Base-by-base conservation (phyloP, 2,797 vertebrate genomes). In the Brachymystax lenok region DNA sequence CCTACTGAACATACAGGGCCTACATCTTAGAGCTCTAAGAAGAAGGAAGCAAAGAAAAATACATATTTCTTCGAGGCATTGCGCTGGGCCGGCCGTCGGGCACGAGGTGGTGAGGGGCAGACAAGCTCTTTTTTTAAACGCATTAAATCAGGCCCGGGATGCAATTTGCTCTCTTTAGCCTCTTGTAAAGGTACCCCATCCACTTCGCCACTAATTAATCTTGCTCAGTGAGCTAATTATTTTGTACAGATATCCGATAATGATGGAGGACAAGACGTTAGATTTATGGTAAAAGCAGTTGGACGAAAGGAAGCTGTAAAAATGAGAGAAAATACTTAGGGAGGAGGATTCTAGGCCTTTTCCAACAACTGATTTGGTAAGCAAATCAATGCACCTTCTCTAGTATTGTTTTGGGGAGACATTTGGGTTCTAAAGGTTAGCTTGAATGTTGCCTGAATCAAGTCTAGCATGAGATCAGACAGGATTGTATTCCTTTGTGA, bases 231-330 rank as follows among this genome's bases (percentile, higher is more conserved):
- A 94, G 94, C 94, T 94, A 94, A 95, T 95, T 93, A 95, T 95
- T 95, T 94, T 92, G 92, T 94, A 95, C 94, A 95, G 94, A 94
- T 95, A 94, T 93, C 94, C 92, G 82, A 95, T 95, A 95, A 95
- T 94, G 95, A 94, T 93, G 89, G 92, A 92, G 89, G 90, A 90
- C 87, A 89, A 91, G 88, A 88, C 87, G 86, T 80, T 75, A 82
- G 91, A 95, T 94, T 95, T 94, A 95, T 91, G 92, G 88, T 92
- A 93, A 94, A 94, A 94, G 93, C 87, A 56, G 88, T 83, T 79
- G 82, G 84, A 88, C n/a, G 80, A 76, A 85, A 90, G 72, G 82
- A 90, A 83, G 88, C 85, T 35, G 80, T 91, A 89, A 91, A 89
- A 87, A 46, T 46, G 40, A 87, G 54, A 71, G 69, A 69, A 74